Conservation (phyloP, 2,888 invertebrate genomes). For the Spodoptera littoralis region DNA sequence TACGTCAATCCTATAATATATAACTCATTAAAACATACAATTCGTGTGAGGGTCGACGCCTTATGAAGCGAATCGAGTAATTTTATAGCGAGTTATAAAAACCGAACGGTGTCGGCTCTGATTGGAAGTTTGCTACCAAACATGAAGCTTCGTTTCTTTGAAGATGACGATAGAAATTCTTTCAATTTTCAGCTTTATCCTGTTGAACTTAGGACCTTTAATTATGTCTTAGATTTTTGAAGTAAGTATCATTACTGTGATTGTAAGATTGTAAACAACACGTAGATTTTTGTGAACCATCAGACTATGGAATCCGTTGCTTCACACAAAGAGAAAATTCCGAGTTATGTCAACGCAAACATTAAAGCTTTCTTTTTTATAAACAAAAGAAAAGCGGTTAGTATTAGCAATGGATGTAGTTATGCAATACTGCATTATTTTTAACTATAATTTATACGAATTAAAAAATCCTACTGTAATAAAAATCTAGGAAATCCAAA, state of each 20-base stretch:
- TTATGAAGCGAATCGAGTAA: conserved; percentile 66
- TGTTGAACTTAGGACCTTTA: no score
- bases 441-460: neutral
- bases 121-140: conserved; percentile 53
- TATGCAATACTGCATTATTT: conserved; percentile 42
- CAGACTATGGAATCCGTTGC: no score
- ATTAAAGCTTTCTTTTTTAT: conserved; percentile 52
- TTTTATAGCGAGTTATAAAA: conserved; percentile 74
- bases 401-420: conserved; percentile 25
- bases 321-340: conserved; percentile 34
- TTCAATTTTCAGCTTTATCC: neutral
- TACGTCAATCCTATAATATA: conserved; percentile 68
- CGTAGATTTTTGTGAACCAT: no score
- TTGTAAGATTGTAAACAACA: no score
- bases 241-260: no score
- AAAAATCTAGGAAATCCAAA: no score
- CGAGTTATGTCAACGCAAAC: conserved; percentile 45
- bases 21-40: conserved; percentile 64
- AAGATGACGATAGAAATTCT: neutral
- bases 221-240: no score
- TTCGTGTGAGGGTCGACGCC: conserved; percentile 66
- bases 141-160: conserved; percentile 11
- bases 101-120: conserved; percentile 57
- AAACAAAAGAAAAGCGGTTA: conserved; percentile 52
- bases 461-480: no score